Percentiles rank a stretch among this genome's conserved stretches.
These are phyloP conservation scores for Rhombomys opimus DNA, from an alignment of 2,113 vertebrate species.

Conservation along the genomic window DNA sequence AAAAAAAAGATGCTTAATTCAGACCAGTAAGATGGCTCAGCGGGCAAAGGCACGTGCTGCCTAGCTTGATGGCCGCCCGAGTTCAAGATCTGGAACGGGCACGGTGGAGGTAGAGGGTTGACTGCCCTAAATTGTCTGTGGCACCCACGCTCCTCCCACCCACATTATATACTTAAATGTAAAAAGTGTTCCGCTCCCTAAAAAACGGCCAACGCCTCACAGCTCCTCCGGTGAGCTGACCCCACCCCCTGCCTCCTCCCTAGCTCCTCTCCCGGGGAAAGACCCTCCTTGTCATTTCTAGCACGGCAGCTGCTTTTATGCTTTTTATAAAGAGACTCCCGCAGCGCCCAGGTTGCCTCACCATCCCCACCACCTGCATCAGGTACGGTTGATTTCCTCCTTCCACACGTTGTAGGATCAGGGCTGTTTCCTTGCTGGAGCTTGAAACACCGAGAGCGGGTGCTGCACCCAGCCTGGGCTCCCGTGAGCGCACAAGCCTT, in stretches of 20 bases:
- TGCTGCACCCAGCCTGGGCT: not conserved
- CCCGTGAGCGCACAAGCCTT: not conserved
- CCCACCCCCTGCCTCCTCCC: not conserved
- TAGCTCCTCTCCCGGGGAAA: not conserved
- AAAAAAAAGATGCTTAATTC: not conserved
- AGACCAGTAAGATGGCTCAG: not conserved
- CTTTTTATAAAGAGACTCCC: not conserved
- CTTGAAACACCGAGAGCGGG: not conserved
- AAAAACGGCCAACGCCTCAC: not conserved
- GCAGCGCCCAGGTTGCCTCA: fast-evolving
- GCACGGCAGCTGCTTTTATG: not conserved
- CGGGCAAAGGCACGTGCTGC: not conserved
- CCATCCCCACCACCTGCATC: not conserved
- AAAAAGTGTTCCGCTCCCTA: not conserved
- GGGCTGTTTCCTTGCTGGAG: not conserved
- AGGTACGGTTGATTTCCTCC: not conserved
- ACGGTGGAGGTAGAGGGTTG: not conserved
- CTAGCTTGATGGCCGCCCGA: not conserved
- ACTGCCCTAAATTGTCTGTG: not conserved
- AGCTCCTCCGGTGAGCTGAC: not conserved
- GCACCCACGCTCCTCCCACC: not conserved
- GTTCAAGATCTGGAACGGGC: not conserved
- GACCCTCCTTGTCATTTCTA: not conserved
- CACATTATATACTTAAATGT: not conserved
- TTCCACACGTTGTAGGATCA: not conserved